These are phyloP conservation scores for Reinhardtius hippoglossoides DNA, from an alignment of 2,113 vertebrate species.

Conservation along the genomic window DNA sequence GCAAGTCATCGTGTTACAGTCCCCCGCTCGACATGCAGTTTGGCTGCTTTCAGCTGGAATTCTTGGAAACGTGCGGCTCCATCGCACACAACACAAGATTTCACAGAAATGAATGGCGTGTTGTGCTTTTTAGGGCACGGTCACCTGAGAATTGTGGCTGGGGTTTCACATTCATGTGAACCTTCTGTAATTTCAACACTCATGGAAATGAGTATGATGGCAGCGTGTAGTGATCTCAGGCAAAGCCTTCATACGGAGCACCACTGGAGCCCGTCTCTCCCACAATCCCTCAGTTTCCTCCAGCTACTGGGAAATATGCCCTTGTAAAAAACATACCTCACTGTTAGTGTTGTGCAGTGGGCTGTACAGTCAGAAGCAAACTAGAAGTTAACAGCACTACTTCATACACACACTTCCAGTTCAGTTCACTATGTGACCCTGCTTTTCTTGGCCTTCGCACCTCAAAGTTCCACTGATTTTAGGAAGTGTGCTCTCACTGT, in stretches of 20 bases:
- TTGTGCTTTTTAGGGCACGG: background rate
- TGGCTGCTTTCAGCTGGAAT: constrained; percentile 18
- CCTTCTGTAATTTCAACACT: background rate
- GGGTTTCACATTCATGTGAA: background rate
- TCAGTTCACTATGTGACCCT: constrained; percentile 30
- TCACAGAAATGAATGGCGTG: background rate
- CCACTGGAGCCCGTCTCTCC: constrained; percentile 67
- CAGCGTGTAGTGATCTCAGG: background rate
- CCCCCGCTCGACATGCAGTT: background rate
- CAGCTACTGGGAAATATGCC: constrained; percentile 26
- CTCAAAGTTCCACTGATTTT: constrained; percentile 50
- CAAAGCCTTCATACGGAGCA: constrained; percentile 33
- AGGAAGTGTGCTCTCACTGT: constrained; percentile 55
- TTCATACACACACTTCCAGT: constrained; percentile 48
- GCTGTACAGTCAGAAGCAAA: constrained; percentile 29
- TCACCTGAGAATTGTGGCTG: background rate
- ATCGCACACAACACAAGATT: constrained; percentile 6
- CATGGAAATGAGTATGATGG: background rate
- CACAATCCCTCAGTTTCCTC: constrained; percentile 38
- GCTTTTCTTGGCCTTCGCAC: constrained; percentile 67
- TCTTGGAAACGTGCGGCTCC: background rate
- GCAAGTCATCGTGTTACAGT: background rate
- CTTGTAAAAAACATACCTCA: constrained; percentile 45
- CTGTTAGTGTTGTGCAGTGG: constrained; percentile 32
- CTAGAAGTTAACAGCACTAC: constrained; percentile 47